These are phyloP conservation scores for Hermaeophaga mercurialis DNA, from an alignment of 2,888 invertebrate genomes.

Conservation along the genomic window DNA sequence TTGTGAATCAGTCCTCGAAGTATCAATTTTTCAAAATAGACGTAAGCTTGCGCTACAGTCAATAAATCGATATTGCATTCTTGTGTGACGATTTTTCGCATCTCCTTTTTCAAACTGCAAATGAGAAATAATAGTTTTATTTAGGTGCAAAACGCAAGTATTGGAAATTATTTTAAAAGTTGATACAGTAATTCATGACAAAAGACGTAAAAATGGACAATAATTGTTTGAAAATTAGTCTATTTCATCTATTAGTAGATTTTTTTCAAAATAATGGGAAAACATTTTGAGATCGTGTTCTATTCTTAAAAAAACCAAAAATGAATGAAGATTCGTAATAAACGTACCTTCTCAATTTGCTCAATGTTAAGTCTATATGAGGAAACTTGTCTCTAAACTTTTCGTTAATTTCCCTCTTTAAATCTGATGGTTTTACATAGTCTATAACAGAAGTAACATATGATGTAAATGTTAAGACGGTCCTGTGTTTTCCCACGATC, in stretches of 20 bases:
- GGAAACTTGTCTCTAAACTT: slow-evolving; percentile 96
- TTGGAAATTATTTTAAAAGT: too few relatives aligned
- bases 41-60: slow-evolving; percentile 94
- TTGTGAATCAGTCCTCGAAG: slow-evolving; percentile 91
- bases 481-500: slow-evolving; percentile 87
- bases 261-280: too few relatives aligned
- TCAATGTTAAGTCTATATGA: slow-evolving; percentile 89
- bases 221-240: too few relatives aligned
- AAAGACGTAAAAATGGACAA: too few relatives aligned
- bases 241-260: too few relatives aligned
- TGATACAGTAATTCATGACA: too few relatives aligned
- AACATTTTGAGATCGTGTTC: too few relatives aligned
- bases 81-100: slow-evolving; percentile 88
- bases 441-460: slow-evolving; percentile 96
- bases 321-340: too few relatives aligned
- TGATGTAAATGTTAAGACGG: slow-evolving; percentile 83
- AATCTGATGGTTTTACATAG: slow-evolving; percentile 92
- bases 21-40: slow-evolving; percentile 97
- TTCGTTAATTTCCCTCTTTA: slow-evolving; percentile 96
- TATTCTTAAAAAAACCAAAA: background rate
- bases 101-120: slow-evolving; percentile 90
- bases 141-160: too few relatives aligned
- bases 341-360: slow-evolving; percentile 90
- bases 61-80: slow-evolving; percentile 84
- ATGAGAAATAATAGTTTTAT: too few relatives aligned